A percentile compares a stretch with the other conserved stretches of the same genome.
phyloP scores from a whole-genome alignment of 2,888 invertebrate genomes.

The Ptychoptera albimana region DNA sequence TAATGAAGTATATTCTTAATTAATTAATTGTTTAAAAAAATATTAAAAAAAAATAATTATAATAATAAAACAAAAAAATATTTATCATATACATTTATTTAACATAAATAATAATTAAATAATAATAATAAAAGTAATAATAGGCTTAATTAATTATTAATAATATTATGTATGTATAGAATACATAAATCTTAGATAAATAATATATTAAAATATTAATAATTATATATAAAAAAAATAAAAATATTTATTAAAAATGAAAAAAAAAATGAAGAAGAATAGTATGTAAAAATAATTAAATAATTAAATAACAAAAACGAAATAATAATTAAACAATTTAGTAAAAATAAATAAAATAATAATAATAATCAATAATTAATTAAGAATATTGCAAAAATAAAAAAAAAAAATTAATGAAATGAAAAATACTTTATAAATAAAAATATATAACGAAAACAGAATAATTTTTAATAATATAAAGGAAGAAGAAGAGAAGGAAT shows the following conservation, averaged over 20 bases:
- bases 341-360: too few relatives aligned
- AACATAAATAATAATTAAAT: too few relatives aligned
- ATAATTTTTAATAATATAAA: neutral
- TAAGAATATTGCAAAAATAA: too few relatives aligned
- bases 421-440: conserved; percentile 9
- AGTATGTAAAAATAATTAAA: conserved; percentile 7
- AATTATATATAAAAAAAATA: conserved; percentile 4
- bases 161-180: too few relatives aligned
- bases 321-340: neutral
- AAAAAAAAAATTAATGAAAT: too few relatives aligned
- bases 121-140: too few relatives aligned
- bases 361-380: conserved; percentile 3
- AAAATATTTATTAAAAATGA: too few relatives aligned
- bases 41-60: conserved; percentile 3
- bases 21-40: too few relatives aligned
- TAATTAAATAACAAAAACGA: conserved; percentile 6
- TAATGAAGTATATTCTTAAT: too few relatives aligned
- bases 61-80: conserved; percentile 5
- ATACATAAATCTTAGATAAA: too few relatives aligned
- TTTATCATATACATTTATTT: neutral
- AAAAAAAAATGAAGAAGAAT: too few relatives aligned
- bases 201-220: neutral
- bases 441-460: conserved; percentile 4
- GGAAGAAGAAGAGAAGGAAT: neutral
- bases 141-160: too few relatives aligned